phyloP scores from a whole-genome alignment of 2,113 vertebrate species.

The Fukomys damarensis region DNA sequence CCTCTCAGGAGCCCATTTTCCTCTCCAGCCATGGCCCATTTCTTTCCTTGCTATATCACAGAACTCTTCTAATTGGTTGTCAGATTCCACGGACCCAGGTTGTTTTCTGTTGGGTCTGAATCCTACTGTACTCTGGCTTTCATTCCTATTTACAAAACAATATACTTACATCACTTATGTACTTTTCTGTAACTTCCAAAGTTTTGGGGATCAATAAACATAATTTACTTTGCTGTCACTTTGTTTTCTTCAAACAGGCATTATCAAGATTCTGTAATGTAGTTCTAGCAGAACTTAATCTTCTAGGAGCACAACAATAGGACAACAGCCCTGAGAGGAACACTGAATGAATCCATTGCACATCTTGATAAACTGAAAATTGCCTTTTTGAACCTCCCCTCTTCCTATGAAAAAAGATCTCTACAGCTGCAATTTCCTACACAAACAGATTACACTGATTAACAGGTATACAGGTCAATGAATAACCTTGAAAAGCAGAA shows the following conservation, averaged over 20 bases:
- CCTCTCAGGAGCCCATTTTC: neutral
- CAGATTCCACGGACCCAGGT: neutral
- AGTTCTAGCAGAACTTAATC: constrained; percentile 3
- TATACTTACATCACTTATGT: neutral
- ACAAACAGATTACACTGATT: constrained; percentile 27
- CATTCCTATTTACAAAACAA: neutral
- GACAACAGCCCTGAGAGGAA: neutral
- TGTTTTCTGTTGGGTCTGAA: neutral
- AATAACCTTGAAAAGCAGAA: constrained; percentile 25
- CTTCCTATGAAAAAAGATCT: neutral
- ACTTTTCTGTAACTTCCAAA: neutral
- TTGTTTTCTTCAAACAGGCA: constrained; percentile 6
- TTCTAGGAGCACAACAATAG: neutral
- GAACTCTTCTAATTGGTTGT: neutral
- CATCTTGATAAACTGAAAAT: neutral
- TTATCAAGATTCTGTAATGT: neutral
- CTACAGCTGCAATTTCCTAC: neutral
- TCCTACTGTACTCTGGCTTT: neutral
- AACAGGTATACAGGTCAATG: constrained; percentile 48
- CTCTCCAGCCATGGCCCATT: neutral
- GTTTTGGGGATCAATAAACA: neutral
- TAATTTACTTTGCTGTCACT: neutral
- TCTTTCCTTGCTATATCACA: neutral
- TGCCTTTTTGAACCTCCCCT: neutral
- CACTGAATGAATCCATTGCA: neutral